Base-by-base conservation (phyloP, 2,888 invertebrate species). In the Odontocolon sp. region DNA sequence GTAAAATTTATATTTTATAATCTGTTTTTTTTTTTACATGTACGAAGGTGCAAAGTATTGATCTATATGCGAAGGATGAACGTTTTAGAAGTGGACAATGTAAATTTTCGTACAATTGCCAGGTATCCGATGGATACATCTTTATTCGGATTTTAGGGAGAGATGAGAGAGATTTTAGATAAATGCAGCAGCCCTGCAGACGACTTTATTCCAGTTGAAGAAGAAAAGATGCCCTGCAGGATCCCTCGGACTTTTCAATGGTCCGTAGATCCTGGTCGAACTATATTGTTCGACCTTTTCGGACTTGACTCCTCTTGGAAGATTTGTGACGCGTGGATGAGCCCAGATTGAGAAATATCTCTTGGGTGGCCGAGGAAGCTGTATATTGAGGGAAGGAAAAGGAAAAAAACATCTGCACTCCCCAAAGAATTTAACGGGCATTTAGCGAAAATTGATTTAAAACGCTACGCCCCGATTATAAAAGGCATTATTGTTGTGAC, bases 391-490 rank as follows among this genome's bases (percentile, higher is more conserved):
- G 16, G 31, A 45, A 47, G 31, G 31, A 28, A 70, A 42, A 21
- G 42, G 64, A 78, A 77, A 78, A 79, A 82, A 83, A 84, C 86
- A 86, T 85, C 86, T 85, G 86, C 85, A 78, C 81, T 74, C 80
- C 82, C 80, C 78, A 71, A 74, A 79, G 80, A 85, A 86, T 86
- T 85, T 84, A 84, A 85, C 84, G 84, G 84, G 79, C 79, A 69
- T 83, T 86, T 84, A 82, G 77, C 68, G 70, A 76, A 81, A 85
- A 85, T 84, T 83, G 81, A 85, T 84, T 83, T 80, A 14, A 71
- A 81, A 81, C 57, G 75, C 77, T 72, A 82, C 78, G 78, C 79
- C 75, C 69, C 16, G 33, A 54, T 63, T 68, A 73, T 78, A 82
- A 82, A n/a, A 81, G 69, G 74, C 79, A 80, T 80, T 68, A 72